A percentile compares a stretch with the other conserved stretches of the same genome.
Conservation (phyloP, 2,113 vertebrate genomes). For the Agelaius tricolor region DNA sequence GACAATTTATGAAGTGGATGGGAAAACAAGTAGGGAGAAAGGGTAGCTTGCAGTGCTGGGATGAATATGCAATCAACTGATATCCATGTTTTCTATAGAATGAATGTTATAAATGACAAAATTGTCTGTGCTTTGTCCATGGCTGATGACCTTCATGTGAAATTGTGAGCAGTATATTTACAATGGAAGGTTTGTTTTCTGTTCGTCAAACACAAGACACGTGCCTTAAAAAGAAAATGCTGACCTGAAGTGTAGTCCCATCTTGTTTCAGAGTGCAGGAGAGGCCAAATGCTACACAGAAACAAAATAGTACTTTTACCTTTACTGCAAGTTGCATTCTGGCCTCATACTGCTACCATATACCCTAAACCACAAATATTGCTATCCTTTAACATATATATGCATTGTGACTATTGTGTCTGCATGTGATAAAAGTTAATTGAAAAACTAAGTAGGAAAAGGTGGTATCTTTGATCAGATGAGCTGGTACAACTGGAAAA, state of each 20-base stretch:
- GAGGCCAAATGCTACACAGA: background rate
- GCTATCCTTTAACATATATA: background rate
- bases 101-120: background rate
- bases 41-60: background rate
- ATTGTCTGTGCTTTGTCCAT: background rate
- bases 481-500: slow-evolving; percentile 41
- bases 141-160: background rate
- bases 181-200: background rate
- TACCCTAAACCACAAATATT: background rate
- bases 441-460: slow-evolving; percentile 17
- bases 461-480: background rate
- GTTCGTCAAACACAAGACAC: background rate
- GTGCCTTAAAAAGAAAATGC: background rate
- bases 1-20: background rate
- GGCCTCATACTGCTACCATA: background rate
- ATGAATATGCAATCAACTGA: background rate
- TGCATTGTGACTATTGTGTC: background rate
- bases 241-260: background rate
- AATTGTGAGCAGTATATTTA: background rate
- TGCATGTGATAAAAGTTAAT: slow-evolving; percentile 10
- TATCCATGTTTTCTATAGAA: background rate
- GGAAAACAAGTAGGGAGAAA: background rate
- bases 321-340: background rate
- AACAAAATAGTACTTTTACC: background rate
- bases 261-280: background rate